Evolutionary conservation across 2,113 vertebrate genomes (phyloP).

Genomic region (Glareola pratincola): DNA sequence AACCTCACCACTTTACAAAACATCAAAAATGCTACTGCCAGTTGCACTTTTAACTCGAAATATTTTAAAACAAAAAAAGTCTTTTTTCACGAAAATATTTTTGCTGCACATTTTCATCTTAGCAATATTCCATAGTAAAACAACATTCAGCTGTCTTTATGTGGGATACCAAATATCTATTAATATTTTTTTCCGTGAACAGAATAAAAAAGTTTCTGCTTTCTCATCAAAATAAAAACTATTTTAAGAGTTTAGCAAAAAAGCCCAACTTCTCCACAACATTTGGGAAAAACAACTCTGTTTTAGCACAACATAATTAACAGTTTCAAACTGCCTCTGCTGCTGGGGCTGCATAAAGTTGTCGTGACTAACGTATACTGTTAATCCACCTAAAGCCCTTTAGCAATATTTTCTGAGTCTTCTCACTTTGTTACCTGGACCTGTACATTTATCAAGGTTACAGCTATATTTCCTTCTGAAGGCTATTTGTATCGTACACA

Average conservation of each 20-base stretch:
- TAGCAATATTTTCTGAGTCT: not conserved
- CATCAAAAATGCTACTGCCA: not conserved
- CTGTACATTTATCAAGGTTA: not conserved
- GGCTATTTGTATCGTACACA: not conserved
- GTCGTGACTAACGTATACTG: not conserved
- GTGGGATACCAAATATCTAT: not conserved
- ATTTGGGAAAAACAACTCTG: not conserved
- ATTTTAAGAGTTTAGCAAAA: not conserved
- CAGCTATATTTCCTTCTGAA: not conserved
- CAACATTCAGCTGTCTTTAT: not conserved
- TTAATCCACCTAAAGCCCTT: not conserved
- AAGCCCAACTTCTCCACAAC: not conserved
- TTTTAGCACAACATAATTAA: not conserved
- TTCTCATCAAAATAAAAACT: not conserved
- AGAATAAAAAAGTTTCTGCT: not conserved
- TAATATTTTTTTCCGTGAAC: not conserved
- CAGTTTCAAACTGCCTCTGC: not conserved
- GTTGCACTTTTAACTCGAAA: not conserved
- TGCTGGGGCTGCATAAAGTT: not conserved
- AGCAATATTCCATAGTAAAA: not conserved
- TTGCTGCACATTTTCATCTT: not conserved
- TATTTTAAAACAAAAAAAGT: not conserved
- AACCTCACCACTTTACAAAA: rapidly evolving
- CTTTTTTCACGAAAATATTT: not conserved
- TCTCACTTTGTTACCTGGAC: not conserved